Evolutionary conservation across 1,140 invertebrate genomes (phyloP).

Genomic region (Leptestheria dahalacensis): DNA sequence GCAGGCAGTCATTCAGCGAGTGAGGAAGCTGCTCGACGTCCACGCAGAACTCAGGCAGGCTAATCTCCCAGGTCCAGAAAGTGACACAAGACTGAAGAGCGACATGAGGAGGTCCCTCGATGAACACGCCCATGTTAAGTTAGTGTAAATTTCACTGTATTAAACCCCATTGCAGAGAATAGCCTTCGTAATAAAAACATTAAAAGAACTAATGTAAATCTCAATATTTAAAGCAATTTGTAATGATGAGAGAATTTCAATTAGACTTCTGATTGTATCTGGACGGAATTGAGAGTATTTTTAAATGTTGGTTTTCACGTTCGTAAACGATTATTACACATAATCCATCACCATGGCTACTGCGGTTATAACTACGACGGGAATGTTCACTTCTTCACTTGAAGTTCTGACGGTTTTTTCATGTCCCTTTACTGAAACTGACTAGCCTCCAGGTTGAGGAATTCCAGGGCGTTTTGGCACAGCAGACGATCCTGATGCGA

Average conservation of each 20-base stretch:
- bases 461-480: slow-evolving; percentile 24
- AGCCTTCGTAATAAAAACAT: too few species aligned
- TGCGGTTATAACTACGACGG: not conserved
- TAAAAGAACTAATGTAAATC: too few species aligned
- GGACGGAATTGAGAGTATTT: too few species aligned
- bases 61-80: not conserved
- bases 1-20: slow-evolving; percentile 11
- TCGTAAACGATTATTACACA: too few species aligned
- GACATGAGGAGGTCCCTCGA: not conserved
- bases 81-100: not conserved
- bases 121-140: slow-evolving; percentile 2
- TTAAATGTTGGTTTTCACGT: too few species aligned
- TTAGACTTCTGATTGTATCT: too few species aligned
- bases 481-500: slow-evolving; percentile 23
- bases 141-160: slow-evolving; percentile 5
- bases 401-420: not conserved
- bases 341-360: not conserved
- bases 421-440: not conserved
- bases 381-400: too few species aligned
- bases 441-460: slow-evolving; percentile 21
- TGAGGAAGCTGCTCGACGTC: slow-evolving; percentile 24
- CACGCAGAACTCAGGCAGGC: slow-evolving; percentile 2
- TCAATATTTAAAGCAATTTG: too few species aligned
- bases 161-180: too few species aligned
- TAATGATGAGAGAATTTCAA: too few species aligned